Evolutionary conservation across 1,140 invertebrate species (phyloP).

Genomic region (Delia radicum): DNA sequence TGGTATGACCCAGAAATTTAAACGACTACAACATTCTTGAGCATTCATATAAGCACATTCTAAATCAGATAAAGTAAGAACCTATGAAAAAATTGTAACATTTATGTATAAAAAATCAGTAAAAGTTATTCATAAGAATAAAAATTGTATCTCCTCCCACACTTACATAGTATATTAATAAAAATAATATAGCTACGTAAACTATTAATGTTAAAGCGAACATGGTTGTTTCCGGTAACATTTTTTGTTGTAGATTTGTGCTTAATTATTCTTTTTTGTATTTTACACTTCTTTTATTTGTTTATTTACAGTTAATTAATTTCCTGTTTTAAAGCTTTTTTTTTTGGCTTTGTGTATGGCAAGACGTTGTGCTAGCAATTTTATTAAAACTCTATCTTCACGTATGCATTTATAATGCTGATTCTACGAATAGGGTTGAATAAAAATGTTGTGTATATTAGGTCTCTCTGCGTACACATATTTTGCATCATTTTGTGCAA

Average conservation of each 20-base stretch:
- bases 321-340: slow-evolving; percentile 21
- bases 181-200: slow-evolving; percentile 78
- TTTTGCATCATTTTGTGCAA: too few species aligned
- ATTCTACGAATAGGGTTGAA: too few species aligned
- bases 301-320: slow-evolving; percentile 4
- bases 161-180: slow-evolving; percentile 87
- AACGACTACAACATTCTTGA: slow-evolving; percentile 85
- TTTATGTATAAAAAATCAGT: too few species aligned
- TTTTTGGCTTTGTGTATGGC: too few species aligned
- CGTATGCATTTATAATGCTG: too few species aligned
- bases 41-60: slow-evolving; percentile 97
- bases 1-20: slow-evolving; percentile 89
- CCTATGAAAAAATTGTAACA: too few species aligned
- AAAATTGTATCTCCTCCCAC: background rate
- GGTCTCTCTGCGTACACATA: too few species aligned
- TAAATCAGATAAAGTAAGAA: slow-evolving; percentile 90
- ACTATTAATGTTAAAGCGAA: slow-evolving; percentile 69
- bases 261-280: background rate
- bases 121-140: too few species aligned
- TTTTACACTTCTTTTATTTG: background rate
- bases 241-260: slow-evolving; percentile 34
- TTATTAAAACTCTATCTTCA: too few species aligned
- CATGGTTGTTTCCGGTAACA: slow-evolving; percentile 70
- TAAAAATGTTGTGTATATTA: too few species aligned
- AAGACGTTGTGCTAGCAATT: too few species aligned